phyloP scores from a whole-genome alignment of 92 coral and sea anemone genomes.

The Actinernus sp. region DNA sequence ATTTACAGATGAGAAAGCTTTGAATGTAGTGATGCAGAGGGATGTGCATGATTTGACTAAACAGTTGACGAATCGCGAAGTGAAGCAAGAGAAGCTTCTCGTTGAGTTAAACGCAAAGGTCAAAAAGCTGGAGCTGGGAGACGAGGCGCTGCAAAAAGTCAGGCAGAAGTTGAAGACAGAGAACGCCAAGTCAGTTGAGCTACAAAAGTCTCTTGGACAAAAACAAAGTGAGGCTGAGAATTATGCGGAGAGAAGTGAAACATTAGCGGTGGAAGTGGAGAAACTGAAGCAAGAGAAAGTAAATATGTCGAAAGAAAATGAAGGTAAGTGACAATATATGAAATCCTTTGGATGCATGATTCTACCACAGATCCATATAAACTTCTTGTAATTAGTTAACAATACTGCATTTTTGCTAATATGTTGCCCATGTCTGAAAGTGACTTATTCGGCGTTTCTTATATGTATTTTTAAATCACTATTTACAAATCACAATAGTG shows the following conservation, averaged over 20 bases:
- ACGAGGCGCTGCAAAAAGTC: constrained; percentile 70
- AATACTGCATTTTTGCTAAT: too few relatives aligned
- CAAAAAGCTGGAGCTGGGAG: constrained; percentile 58
- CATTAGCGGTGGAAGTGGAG: constrained; percentile 44
- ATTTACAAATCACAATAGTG: too few relatives aligned
- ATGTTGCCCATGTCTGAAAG: too few relatives aligned
- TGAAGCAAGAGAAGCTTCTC: constrained; percentile 50
- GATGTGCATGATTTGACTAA: constrained; percentile 67
- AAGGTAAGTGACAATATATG: constrained; percentile 21
- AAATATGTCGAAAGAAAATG: constrained; percentile 45
- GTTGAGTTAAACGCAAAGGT: constrained; percentile 62
- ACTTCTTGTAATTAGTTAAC: too few relatives aligned
- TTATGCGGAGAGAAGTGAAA: constrained; percentile 41
- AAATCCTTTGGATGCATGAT: too few relatives aligned
- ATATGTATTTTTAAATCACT: too few relatives aligned
- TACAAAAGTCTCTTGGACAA: constrained; percentile 42
- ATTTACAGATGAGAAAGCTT: constrained; percentile 25
- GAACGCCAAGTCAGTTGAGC: constrained; percentile 50
- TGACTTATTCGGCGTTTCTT: too few relatives aligned
- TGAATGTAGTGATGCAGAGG: constrained; percentile 21
- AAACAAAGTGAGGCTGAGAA: constrained; percentile 46
- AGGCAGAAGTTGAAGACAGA: constrained; percentile 59
- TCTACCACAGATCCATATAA: too few relatives aligned
- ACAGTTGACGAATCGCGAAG: constrained; percentile 59
- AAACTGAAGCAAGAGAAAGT: constrained; percentile 30